Evolutionary conservation across 2,888 invertebrate species (phyloP), one percentile per base, ranked within the genome.

Genomic region (Elegia similella): DNA sequence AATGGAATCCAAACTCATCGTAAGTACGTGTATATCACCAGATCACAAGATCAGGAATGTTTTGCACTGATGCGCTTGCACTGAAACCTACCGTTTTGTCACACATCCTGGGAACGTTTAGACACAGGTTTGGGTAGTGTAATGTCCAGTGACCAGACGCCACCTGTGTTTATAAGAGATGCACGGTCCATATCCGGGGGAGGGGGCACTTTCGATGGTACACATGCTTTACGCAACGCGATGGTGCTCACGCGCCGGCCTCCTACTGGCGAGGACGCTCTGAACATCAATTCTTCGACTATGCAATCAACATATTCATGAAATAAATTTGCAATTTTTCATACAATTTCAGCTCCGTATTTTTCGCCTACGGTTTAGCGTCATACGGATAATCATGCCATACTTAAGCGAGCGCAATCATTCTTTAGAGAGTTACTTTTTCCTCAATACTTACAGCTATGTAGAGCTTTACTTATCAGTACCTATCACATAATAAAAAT

Each of bases 141-240:
- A 84, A 82, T 91, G 90, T 89, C 87, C 85, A 88, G 82, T 74
- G 72, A 72, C 70, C 76, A 78, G 85, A 77, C 80, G 78, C 78
- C 84, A 86, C 86, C 85, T 80, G 87, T 84, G 90, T 84, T 88
- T 91, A 90, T 91, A 91, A 88, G 82, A 85, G 88, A 83, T 85
- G 80, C 75, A 66, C 84, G 85, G 84, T 86, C 84, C 77, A 85
- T 76, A 86, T 86, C 86, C 84, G 83, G 80, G 76, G 86, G 88
- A 86, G 89, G 90, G 91, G 89, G 85, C 76, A 91, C 89, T 89
- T 88, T 89, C 91, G 84, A 88, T 89, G 89, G 86, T 82, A 85
- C 83, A 83, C 82, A 84, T 81, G 70, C 73, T 73, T 86, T 84
- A 85, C 89, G 86, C 84, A 90, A 83, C 70, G 76, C 76, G 76